Evolutionary conservation across 2,888 invertebrate species (phyloP), one percentile per base, ranked within the genome.

Genomic region (Cephus runcator): DNA sequence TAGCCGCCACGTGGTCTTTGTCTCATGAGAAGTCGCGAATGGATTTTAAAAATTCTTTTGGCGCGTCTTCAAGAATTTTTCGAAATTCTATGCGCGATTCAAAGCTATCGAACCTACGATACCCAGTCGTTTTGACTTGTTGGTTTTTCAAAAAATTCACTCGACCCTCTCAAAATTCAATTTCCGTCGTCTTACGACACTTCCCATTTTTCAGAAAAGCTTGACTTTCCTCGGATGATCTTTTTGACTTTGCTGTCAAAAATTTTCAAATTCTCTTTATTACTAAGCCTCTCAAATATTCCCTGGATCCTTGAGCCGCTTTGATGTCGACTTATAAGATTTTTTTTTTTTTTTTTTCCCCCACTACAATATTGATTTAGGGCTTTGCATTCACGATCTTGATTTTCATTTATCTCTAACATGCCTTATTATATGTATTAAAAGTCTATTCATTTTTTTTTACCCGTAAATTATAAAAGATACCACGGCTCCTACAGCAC

Each of bases 171-270:
- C 9, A 56, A 56, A 56, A 56, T 56, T 23, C 40, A 74, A 81
- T 79, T 79, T 80, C 31, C 79, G 40, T 73, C 68, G 34, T 73
- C 71, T 79, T 73, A 68, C 75, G 76, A 79, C 79, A 69, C 68
- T 73, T 75, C 68, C 75, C 69, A 71, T 75, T 69, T 75, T 73
- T 40, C 9, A n/a, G 36, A 3, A 15, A 9, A 23, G 40, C 33
- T 71, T 71, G 33, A 71, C 71, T 34, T 23, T 71, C 71, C 3
- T 11, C 12, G 77, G 82, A 83, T 83, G 73, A 82, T 81, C 80
- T 79, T 80, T 77, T 78, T 81, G 80, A 81, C 82, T 83, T 76
- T 56, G 15, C 6, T 23, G 23, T 56, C 15, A 6, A 23, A 56
- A 56, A 56, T 56, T 56, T 23, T 15, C 23, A 56, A 56, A 56